Evolutionary conservation across 1,140 invertebrate genomes (phyloP), one percentile per base, ranked within the genome.

Genomic region (Acromyrmex charruanus): DNA sequence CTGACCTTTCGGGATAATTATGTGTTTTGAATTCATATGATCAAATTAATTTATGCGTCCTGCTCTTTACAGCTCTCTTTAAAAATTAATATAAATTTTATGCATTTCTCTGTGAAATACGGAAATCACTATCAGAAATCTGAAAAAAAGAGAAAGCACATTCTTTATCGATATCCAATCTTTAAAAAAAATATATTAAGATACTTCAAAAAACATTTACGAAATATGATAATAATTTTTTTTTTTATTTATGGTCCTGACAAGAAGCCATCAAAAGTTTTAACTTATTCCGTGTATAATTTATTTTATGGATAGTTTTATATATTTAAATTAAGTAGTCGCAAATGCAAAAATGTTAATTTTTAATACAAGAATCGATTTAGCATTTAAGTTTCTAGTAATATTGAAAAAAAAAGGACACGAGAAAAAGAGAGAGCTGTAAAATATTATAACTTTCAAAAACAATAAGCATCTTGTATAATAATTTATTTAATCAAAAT

Each of bases 61-160:
- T n/a, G 7, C 31, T 59, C 1, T 59, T 59, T 25, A 58, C 7
- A 7, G 14, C 2, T 16, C 3, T 16, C 14, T 10, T 44, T 21
- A 21, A 74, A 72, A 82, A 61, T 61, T 35, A 39, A 55, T 10
- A 39, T 35, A 0, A 14, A 74, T 59, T 74, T 74, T 61, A 74
- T 18, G 21, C 35, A 71, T 59, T 69, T n/a, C 0, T 7, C 25
- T 44, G n/a, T 25, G 7, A 35, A 72, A 84, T 51, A 0, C 55
- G 25, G 69, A 84, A 82, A 49, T 1, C 18, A 21, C 3, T 58
- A 25, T 59, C 14, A 9, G 2, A 58, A 72, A 72, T 25, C n/a
- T 28, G 4, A 25, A 35, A 65, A 58, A 71, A 74, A 75, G 68
- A 84, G 69, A 75, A 84, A 84, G 55, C 14, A 18, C 21, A 72